Evolutionary conservation across 92 coral and sea anemone genomes (phyloP).

Genomic region (Diadumene lineata): DNA sequence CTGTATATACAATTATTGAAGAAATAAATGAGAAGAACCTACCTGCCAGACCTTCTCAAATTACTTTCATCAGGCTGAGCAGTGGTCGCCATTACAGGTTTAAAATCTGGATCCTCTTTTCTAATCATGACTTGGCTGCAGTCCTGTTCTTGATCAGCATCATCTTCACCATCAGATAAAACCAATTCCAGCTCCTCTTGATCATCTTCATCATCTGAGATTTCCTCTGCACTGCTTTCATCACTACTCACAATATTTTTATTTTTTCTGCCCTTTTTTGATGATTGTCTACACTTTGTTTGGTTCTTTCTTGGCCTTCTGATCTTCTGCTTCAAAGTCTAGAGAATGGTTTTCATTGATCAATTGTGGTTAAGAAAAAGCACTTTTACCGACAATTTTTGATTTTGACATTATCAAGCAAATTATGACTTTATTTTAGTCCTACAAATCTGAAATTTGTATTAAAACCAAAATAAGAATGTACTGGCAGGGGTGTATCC

Average conservation of each 20-base stretch:
- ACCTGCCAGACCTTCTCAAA: slow-evolving; percentile 65
- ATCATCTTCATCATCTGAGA: slow-evolving; percentile 29
- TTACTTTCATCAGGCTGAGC: slow-evolving; percentile 9
- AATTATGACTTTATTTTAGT: no score
- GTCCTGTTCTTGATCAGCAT: not conserved
- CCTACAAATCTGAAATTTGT: no score
- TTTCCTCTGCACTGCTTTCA: slow-evolving; percentile 14
- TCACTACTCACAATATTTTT: slow-evolving; percentile 22
- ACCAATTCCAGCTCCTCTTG: not conserved
- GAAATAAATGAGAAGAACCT: no score
- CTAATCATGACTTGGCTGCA: slow-evolving; percentile 46
- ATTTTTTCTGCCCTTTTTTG: slow-evolving; percentile 16
- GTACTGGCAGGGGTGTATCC: no score
- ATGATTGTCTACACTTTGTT: slow-evolving; percentile 11
- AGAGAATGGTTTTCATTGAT: no score
- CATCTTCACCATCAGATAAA: slow-evolving; percentile 23
- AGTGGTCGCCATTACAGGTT: slow-evolving; percentile 24
- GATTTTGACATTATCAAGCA: no score
- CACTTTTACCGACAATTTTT: no score
- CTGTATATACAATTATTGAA: no score
- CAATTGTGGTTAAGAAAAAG: no score
- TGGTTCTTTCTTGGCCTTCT: slow-evolving; percentile 20
- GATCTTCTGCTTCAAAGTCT: slow-evolving; percentile 29
- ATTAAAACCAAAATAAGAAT: no score
- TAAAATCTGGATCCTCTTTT: slow-evolving; percentile 66